A percentile compares a stretch with the other conserved stretches of the same genome.
Evolutionary conservation across 1,140 invertebrate genomes (phyloP).

Genomic region (Prorops nasuta): DNA sequence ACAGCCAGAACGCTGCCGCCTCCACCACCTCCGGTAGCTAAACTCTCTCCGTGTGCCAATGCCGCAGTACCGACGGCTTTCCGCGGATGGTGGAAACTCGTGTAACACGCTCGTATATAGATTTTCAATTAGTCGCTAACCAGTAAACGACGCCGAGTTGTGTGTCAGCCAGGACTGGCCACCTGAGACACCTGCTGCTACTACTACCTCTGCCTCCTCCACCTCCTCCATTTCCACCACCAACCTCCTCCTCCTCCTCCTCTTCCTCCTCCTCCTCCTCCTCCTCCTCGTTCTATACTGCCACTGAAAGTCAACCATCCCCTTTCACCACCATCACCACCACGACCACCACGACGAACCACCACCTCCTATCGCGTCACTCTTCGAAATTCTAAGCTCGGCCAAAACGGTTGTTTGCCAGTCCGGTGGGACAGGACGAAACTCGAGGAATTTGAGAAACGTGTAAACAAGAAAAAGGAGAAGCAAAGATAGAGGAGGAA

Average conservation of each 20-base stretch:
- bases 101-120: constrained; percentile 23
- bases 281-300: no score
- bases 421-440: background rate
- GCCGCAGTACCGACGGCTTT: constrained; percentile 27
- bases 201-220: background rate
- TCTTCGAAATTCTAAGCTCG: no score
- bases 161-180: background rate
- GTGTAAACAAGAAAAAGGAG: background rate
- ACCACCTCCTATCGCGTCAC: no score
- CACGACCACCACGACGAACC: no score
- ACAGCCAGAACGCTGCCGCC: no score
- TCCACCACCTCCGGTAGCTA: no score
- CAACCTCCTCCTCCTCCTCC: background rate
- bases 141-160: constrained; percentile 4
- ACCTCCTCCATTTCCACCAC: background rate
- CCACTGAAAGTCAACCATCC: no score
- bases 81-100: constrained; percentile 20
- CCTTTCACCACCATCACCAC: no score
- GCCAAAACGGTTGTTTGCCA: no score
- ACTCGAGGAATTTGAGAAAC: background rate
- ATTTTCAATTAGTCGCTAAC: constrained; percentile 30
- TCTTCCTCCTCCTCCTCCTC: background rate
- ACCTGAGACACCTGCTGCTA: background rate
- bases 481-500: background rate
- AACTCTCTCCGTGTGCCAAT: no score